phyloP scores from a whole-genome alignment of 2,888 invertebrate genomes.

The Acanthococcus lagerstroemiae region DNA sequence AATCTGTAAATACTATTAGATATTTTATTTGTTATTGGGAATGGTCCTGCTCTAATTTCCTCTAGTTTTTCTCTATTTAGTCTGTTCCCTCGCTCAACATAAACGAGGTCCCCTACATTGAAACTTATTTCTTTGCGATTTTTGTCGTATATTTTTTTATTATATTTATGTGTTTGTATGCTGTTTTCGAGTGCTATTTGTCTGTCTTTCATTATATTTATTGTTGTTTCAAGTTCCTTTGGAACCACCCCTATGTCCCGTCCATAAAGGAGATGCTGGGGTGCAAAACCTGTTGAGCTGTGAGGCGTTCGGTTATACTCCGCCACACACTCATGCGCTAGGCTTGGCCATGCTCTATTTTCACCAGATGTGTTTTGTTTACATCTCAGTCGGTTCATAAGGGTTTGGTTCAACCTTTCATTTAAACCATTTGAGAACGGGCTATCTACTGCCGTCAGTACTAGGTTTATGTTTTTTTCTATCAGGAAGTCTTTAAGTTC shows the following conservation, averaged over 20 bases:
- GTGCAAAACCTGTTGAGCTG: background rate
- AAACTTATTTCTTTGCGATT: background rate
- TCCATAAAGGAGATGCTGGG: background rate
- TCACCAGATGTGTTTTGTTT: background rate
- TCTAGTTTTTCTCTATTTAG: background rate
- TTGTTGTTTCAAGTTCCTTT: background rate
- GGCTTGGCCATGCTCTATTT: constrained; percentile 34
- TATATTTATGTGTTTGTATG: background rate
- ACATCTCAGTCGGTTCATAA: background rate
- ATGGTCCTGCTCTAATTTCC: background rate
- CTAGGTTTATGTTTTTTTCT: background rate
- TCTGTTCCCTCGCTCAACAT: background rate
- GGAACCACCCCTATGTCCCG: background rate
- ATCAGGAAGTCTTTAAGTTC: background rate
- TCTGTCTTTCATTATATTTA: background rate
- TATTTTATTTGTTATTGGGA: background rate
- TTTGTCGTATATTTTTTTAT: background rate
- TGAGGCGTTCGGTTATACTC: constrained; percentile 34
- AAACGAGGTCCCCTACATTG: background rate
- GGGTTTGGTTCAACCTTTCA: background rate
- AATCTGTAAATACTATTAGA: background rate
- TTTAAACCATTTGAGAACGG: constrained; percentile 12
- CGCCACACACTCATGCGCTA: constrained; percentile 33
- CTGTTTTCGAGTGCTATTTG: background rate
- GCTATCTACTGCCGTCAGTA: constrained; percentile 16